phyloP scores from a whole-genome alignment of 2,113 vertebrate genomes.

The Halcyon malimbica region DNA sequence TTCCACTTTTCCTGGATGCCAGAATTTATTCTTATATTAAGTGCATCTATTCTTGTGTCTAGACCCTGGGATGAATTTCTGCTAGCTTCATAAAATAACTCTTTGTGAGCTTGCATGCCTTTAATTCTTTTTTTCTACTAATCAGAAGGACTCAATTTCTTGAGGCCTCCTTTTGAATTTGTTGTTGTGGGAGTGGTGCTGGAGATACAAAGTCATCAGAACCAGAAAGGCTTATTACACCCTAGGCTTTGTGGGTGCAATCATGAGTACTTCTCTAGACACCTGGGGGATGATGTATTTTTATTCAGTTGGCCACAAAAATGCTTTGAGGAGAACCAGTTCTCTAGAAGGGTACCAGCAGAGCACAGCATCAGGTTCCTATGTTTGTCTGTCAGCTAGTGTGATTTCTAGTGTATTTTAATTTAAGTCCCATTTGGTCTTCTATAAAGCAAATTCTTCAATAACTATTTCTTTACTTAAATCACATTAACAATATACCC shows the following conservation, averaged over 20 bases:
- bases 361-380: neutral
- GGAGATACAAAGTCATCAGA: neutral
- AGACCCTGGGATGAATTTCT: neutral
- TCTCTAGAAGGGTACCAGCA: neutral
- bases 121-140: neutral
- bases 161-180: neutral
- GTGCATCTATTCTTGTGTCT: neutral
- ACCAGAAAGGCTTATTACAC: neutral
- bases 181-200: neutral
- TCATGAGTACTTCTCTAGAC: neutral
- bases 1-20: neutral
- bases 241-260: neutral
- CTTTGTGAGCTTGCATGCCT: neutral
- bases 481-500: constrained; percentile 61
- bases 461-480: constrained; percentile 57
- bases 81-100: neutral
- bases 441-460: constrained; percentile 49
- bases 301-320: neutral
- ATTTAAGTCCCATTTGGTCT: neutral
- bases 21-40: neutral
- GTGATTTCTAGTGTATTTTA: neutral
- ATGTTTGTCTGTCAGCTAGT: neutral
- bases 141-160: neutral
- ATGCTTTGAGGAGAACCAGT: neutral
- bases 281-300: neutral